A percentile compares a stretch with the other conserved stretches of the same genome.
phyloP scores from a whole-genome alignment of 2,888 invertebrate genomes.

The Leptinotarsa tumamoca region DNA sequence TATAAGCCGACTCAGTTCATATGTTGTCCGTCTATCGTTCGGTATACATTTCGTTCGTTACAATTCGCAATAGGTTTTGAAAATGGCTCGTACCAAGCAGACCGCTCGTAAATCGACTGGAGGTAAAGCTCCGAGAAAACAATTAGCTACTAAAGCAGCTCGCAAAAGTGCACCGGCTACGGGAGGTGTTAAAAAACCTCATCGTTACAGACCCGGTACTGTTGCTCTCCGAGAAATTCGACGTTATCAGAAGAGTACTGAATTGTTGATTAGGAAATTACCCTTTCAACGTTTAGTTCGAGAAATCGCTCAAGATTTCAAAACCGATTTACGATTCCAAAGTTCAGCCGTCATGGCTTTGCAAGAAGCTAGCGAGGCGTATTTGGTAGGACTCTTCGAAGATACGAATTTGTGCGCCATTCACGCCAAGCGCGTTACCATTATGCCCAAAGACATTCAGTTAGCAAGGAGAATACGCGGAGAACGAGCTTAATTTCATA shows the following conservation, averaged over 20 bases:
- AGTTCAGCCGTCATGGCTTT: no score
- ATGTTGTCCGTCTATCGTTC: no score
- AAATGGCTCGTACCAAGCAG: constrained; percentile 98
- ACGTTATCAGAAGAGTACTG: constrained; percentile 94
- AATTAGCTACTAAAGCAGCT: no score
- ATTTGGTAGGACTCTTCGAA: constrained; percentile 88
- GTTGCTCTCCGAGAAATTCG: constrained; percentile 69
- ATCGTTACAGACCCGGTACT: constrained; percentile 96
- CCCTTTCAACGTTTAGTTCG: constrained; percentile 96
- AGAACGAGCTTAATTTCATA: constrained; percentile 83
- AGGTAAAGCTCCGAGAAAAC: no score
- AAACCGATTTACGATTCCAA: no score
- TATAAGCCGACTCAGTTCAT: no score
- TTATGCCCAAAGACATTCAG: no score
- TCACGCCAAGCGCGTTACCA: no score
- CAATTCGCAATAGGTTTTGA: neutral
- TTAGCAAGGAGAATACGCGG: constrained; percentile 95
- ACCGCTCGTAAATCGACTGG: constrained; percentile 78
- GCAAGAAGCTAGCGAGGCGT: constrained; percentile 84
- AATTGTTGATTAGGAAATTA: constrained; percentile 93
- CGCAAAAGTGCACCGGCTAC: no score
- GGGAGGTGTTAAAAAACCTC: constrained; percentile 96
- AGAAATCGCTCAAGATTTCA: constrained; percentile 94
- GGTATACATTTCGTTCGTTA: constrained; percentile 12
- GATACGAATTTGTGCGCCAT: no score